Evolutionary conservation across 2,888 invertebrate genomes (phyloP).

Genomic region (Abscondita cerata): DNA sequence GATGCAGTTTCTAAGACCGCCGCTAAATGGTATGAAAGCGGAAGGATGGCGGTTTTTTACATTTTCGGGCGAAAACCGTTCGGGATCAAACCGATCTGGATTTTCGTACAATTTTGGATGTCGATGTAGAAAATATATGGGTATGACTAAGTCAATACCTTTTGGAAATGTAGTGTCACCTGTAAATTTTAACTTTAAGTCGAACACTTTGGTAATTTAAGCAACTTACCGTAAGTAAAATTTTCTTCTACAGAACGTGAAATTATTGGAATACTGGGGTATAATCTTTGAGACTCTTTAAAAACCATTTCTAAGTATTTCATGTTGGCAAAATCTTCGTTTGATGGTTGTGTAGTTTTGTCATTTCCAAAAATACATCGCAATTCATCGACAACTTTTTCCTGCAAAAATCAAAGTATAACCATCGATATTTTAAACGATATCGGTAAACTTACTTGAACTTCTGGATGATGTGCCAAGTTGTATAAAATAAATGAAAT

Average conservation of each 20-base stretch:
- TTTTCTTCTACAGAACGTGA: slow-evolving; percentile 58
- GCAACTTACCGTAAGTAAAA: slow-evolving; percentile 46
- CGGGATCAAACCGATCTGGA: slow-evolving; percentile 63
- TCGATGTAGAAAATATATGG: slow-evolving; percentile 60
- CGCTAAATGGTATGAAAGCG: slow-evolving; percentile 13
- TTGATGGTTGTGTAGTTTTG: slow-evolving; percentile 38
- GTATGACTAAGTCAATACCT: slow-evolving; percentile 56
- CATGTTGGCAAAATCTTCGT: slow-evolving; percentile 60
- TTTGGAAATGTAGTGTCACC: slow-evolving; percentile 47
- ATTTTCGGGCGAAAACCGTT: slow-evolving; percentile 60
- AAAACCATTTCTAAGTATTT: slow-evolving; percentile 63
- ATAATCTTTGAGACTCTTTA: slow-evolving; percentile 63
- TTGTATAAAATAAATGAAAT: slow-evolving; percentile 58
- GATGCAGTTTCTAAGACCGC: slow-evolving; percentile 11
- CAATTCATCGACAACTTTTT: slow-evolving; percentile 55
- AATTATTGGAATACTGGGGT: slow-evolving; percentile 62
- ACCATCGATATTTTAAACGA: no score
- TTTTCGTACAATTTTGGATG: slow-evolving; percentile 61
- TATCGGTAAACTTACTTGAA: slow-evolving; percentile 50
- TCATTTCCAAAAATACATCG: slow-evolving; percentile 49
- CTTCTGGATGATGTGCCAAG: slow-evolving; percentile 56
- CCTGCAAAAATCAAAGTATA: slow-evolving; percentile 39
- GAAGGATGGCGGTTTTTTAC: slow-evolving; percentile 41
- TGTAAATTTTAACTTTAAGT: no score
- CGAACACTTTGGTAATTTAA: no score